Conservation (phyloP, 2,797 vertebrate species). For the Labeo calbasu region DNA sequence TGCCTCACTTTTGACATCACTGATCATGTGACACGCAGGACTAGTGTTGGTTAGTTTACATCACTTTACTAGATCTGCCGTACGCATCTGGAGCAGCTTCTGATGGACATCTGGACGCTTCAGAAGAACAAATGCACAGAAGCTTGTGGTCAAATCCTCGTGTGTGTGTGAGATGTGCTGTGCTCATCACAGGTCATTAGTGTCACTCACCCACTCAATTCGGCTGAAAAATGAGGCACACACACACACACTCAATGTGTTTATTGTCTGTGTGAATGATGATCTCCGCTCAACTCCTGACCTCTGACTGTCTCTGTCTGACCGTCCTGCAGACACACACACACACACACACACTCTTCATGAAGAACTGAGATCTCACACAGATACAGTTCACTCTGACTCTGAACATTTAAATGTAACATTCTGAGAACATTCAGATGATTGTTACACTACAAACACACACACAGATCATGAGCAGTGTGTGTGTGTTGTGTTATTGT, state of each 20-base stretch:
- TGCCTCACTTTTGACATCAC: not conserved
- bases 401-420: not conserved
- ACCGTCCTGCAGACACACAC: not conserved
- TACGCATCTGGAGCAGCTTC: too few species aligned
- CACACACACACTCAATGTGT: constrained; percentile 9
- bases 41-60: not conserved
- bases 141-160: not conserved
- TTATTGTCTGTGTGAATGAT: not conserved
- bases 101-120: not conserved
- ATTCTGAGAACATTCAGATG: not conserved
- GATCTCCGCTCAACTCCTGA: not conserved
- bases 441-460: not conserved
- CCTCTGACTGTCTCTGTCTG: not conserved
- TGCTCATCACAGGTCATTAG: constrained; percentile 41
- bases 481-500: not conserved
- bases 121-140: not conserved
- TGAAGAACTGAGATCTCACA: not conserved
- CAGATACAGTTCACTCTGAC: not conserved
- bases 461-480: not conserved
- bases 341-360: not conserved
- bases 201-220: constrained; percentile 25
- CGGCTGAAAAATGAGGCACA: constrained; percentile 24
- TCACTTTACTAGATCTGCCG: too few species aligned
- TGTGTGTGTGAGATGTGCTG: not conserved
- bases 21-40: not conserved